A percentile compares a stretch with the other conserved stretches of the same genome.
Evolutionary conservation across 1,140 invertebrate genomes (phyloP).

Genomic region (Trichogramma pretiosum): DNA sequence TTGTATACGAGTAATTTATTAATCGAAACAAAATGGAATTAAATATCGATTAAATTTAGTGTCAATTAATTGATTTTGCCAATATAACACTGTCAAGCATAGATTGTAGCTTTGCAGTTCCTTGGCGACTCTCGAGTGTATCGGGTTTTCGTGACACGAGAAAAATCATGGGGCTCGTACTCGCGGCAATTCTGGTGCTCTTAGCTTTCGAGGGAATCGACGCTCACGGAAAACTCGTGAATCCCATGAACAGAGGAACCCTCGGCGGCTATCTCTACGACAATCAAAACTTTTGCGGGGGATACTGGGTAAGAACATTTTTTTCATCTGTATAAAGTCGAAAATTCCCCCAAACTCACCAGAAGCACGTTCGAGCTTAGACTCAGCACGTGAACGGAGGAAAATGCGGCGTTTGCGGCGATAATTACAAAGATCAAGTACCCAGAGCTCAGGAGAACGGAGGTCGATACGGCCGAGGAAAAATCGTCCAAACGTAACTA

Average conservation of each 20-base stretch:
- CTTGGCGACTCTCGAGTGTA: no score
- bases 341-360: constrained; percentile 23
- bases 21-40: no score
- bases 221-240: constrained; percentile 56
- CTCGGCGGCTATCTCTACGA: constrained; percentile 58
- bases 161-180: no score
- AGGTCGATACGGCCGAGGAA: constrained; percentile 49
- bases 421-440: constrained; percentile 38
- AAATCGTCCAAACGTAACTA: constrained; percentile 36
- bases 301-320: constrained; percentile 38
- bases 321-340: background rate
- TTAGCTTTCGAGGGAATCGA: background rate
- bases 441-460: constrained; percentile 55
- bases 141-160: no score
- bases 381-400: constrained; percentile 33
- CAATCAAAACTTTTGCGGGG: constrained; percentile 56
- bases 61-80: no score
- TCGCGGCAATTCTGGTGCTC: background rate
- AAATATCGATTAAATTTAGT: no score
- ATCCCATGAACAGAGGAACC: constrained; percentile 56
- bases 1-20: no score
- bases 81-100: no score
- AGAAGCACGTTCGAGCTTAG: constrained; percentile 20
- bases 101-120: no score
- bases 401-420: constrained; percentile 51